These are phyloP conservation scores for Operophtera brumata DNA, from an alignment of 2,888 invertebrate species.

Conservation along the genomic window DNA sequence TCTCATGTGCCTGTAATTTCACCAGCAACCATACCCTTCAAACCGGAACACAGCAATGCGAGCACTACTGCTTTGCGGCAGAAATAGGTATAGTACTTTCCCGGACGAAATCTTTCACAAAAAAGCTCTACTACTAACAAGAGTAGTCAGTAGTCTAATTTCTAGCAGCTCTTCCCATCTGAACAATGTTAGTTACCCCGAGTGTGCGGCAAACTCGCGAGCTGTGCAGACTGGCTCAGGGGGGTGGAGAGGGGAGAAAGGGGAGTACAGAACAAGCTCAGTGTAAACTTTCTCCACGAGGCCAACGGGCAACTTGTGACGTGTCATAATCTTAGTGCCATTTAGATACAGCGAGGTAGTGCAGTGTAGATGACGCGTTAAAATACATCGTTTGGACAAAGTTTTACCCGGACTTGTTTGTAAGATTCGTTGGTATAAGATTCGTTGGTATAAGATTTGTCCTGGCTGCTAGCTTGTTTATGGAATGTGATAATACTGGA, in stretches of 20 bases:
- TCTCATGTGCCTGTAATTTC: too few species aligned
- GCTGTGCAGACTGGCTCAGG: slow-evolving; percentile 54
- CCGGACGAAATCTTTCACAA: too few species aligned
- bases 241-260: slow-evolving; percentile 29
- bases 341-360: slow-evolving; percentile 35
- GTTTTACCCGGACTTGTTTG: too few species aligned
- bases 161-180: slow-evolving; percentile 44
- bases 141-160: slow-evolving; percentile 21
- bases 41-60: too few species aligned
- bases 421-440: too few species aligned
- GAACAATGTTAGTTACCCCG: slow-evolving; percentile 44
- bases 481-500: too few species aligned
- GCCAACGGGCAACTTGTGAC: slow-evolving; percentile 60
- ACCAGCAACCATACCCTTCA: too few species aligned
- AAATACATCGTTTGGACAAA: background rate
- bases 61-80: too few species aligned
- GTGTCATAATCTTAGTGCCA: slow-evolving; percentile 58
- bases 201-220: slow-evolving; percentile 50
- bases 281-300: slow-evolving; percentile 60
- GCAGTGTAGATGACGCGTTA: slow-evolving; percentile 16
- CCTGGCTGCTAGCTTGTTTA: too few species aligned
- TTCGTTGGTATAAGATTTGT: too few species aligned
- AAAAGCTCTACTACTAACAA: too few species aligned
- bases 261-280: slow-evolving; percentile 41
- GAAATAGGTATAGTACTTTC: too few species aligned